Conservation (phyloP, 2,113 vertebrate genomes). For the Hystrix cristata region DNA sequence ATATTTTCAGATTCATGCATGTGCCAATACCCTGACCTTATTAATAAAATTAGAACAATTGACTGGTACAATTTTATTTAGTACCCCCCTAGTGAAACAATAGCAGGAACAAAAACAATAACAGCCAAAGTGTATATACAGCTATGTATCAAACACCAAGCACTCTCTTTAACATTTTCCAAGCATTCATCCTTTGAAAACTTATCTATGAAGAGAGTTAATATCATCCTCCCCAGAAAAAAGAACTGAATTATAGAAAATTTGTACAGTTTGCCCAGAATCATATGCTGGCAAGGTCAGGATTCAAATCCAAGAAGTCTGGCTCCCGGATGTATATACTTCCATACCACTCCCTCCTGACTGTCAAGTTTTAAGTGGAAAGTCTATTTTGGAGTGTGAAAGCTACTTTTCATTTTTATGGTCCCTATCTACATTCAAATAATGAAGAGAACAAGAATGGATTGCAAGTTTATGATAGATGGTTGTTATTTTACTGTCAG, state of each 20-base stretch:
- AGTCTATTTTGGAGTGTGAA: constrained; percentile 51
- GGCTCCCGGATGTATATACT: not conserved
- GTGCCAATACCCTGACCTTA: not conserved
- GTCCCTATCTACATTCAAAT: constrained; percentile 51
- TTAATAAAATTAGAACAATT: not conserved
- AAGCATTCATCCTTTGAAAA: not conserved
- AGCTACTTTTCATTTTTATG: constrained; percentile 69
- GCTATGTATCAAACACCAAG: not conserved
- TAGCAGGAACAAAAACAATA: not conserved
- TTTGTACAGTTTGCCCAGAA: not conserved
- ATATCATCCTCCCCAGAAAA: not conserved
- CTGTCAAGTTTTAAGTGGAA: constrained; percentile 47
- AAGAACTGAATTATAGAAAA: constrained; percentile 1
- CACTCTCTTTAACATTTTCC: not conserved
- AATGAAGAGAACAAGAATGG: constrained; percentile 68
- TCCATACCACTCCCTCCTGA: not conserved
- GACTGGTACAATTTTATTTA: not conserved
- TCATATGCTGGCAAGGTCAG: not conserved
- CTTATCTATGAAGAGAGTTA: not conserved
- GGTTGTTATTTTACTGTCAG: constrained; percentile 70
- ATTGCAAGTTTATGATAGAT: constrained; percentile 70
- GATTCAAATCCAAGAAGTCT: not conserved
- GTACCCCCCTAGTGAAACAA: not conserved
- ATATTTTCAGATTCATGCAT: not conserved
- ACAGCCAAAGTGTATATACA: not conserved